Conservation (phyloP, 2,113 vertebrate genomes). For the Haemorhous mexicanus region DNA sequence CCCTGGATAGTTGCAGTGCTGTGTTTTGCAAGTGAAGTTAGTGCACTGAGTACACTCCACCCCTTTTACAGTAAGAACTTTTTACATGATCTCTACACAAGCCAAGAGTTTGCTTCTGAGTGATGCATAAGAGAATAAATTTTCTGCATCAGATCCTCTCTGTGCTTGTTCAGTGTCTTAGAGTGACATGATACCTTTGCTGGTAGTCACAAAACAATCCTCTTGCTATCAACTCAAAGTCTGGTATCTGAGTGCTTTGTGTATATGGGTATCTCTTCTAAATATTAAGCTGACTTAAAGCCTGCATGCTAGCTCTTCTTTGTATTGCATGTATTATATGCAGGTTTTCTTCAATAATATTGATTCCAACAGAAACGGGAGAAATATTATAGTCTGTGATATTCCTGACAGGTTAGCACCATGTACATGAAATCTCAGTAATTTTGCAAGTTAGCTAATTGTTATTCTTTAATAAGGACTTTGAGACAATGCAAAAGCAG, state of each 20-base stretch:
- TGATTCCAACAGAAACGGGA: neutral
- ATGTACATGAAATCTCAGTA: neutral
- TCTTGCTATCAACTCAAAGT: neutral
- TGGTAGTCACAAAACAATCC: neutral
- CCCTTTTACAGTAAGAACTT: neutral
- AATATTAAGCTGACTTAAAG: neutral
- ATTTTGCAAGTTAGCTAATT: neutral
- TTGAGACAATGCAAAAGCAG: neutral
- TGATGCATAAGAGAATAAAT: neutral
- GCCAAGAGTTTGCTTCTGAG: neutral
- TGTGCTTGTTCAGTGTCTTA: neutral
- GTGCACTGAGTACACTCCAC: neutral
- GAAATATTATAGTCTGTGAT: neutral
- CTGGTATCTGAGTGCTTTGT: neutral
- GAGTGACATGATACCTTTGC: neutral
- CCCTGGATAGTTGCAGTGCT: neutral
- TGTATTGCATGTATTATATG: neutral
- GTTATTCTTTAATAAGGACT: neutral
- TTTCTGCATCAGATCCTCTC: neutral
- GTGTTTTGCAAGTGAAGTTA: neutral
- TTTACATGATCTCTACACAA: neutral
- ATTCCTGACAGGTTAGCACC: neutral
- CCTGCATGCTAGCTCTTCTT: neutral
- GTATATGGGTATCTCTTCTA: neutral
- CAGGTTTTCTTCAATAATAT: neutral